Evolutionary conservation across 2,888 invertebrate genomes (phyloP).

Genomic region (Dinocampus coccinellae): DNA sequence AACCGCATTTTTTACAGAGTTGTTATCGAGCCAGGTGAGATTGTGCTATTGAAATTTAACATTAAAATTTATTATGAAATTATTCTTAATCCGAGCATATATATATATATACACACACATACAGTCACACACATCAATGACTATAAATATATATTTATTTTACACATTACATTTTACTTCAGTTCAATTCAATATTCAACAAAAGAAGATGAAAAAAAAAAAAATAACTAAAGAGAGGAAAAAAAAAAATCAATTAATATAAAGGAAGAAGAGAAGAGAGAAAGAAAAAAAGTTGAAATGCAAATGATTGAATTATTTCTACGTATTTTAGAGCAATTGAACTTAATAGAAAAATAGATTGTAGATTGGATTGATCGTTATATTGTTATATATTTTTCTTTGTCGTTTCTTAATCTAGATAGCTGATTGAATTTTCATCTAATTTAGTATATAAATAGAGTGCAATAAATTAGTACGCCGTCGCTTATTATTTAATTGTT

Average conservation of each 20-base stretch:
- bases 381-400: slow-evolving; percentile 1
- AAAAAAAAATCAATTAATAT: not conserved
- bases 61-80: not conserved
- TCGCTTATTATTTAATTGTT: slow-evolving; percentile 24
- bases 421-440: slow-evolving; percentile 36
- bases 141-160: not conserved
- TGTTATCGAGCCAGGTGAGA: slow-evolving; percentile 16
- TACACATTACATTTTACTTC: not conserved
- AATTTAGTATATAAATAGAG: slow-evolving; percentile 35
- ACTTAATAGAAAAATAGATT: slow-evolving; percentile 15
- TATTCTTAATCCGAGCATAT: not conserved
- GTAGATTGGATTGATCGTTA: slow-evolving; percentile 25
- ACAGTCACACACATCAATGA: not conserved
- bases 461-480: slow-evolving; percentile 36
- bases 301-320: slow-evolving; percentile 5
- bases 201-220: not conserved
- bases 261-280: too few relatives aligned
- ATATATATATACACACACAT: too few relatives aligned
- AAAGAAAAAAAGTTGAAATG: not conserved
- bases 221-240: not conserved
- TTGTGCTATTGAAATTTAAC: not conserved
- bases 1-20: not conserved
- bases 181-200: not conserved
- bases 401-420: slow-evolving; percentile 25
- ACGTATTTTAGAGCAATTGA: slow-evolving; percentile 21